Percentiles rank a stretch among this genome's conserved stretches.
Conservation (phyloP, 64 coral and sea anemone species). For the Platygyra sinensis region DNA sequence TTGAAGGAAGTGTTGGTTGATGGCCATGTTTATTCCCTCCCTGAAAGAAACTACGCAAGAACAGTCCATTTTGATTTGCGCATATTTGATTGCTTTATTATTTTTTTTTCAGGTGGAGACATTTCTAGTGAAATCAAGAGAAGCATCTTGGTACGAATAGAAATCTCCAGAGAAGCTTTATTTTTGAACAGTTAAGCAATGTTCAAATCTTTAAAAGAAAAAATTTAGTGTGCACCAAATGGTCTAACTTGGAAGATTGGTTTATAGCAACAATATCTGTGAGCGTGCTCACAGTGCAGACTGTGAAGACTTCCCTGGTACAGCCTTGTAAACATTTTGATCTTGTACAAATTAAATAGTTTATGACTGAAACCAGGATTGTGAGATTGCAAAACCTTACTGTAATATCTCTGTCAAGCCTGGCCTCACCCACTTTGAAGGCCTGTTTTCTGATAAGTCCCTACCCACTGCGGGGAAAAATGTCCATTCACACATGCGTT, state of each 20-base stretch:
- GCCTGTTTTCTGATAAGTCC: no score
- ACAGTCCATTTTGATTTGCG: not conserved
- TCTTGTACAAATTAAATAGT: not conserved
- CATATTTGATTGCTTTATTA: not conserved
- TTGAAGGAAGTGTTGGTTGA: no score
- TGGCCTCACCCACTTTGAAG: no score
- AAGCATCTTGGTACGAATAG: conserved; percentile 82
- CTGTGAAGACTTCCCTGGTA: not conserved
- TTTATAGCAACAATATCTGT: not conserved
- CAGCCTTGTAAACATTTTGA: not conserved
- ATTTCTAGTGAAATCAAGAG: conserved; percentile 87
- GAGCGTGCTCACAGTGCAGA: not conserved
- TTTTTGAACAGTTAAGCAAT: not conserved
- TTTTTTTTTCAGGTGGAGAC: conserved; percentile 73
- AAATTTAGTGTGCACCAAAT: conserved; percentile 4
- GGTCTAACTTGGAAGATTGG: not conserved
- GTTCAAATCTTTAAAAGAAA: not conserved
- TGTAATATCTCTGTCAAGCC: no score
- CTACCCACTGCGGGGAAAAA: no score
- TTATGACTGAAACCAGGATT: no score
- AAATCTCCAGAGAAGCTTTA: not conserved
- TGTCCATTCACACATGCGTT: no score
- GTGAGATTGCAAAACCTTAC: no score
- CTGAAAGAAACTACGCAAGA: no score
- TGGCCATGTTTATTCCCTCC: not conserved